Base-by-base conservation (phyloP, 2,113 vertebrate species). In the Odocoileus virginianus region DNA sequence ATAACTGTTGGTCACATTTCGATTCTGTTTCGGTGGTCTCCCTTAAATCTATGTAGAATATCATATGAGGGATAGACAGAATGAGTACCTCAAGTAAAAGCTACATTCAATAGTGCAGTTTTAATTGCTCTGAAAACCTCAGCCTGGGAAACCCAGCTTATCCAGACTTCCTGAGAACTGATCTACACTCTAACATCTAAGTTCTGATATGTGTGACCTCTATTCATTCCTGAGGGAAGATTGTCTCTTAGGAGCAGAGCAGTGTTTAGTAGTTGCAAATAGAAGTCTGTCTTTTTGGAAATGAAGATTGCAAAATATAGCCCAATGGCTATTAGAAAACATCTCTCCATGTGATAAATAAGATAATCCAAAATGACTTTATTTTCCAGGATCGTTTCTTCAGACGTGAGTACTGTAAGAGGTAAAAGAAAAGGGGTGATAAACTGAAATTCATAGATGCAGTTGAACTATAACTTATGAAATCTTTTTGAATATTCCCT, bases 101-200 rank as follows among this genome's bases (percentile, higher is more conserved):
- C 47, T 90, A 90, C 64, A 71, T 52, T 78, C 43, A 89, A 1
- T 57, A 87, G 74, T n/a, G 47, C 90, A 91, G 85, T 36, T 10
- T 98, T 98, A 98, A 98, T 98, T 95, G 86, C 83, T 96, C 45
- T 88, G 91, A 82, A 98, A 97, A 89, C 64, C 87, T 50, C 96
- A 97, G 95, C 93, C 91, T 98, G 94, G 96, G 97, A 98, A 98
- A 91, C 27, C n/a, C 82, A 47, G 16, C 23, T 87, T 50, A 9
- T 67, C 43, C 60, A 33, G 61, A 27, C 21, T 98, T 94, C 74
- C 84, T 21, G 85, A 78, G n/a, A n/a, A 97, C 60, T 67, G 25
- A 71, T 86, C 60, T 60, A 57, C 86, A 57, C n/a, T 50, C 12
- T 3, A 87, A n/a, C 60, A 86, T 60, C 76, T 43, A 27, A 95